A percentile compares a stretch with the other conserved stretches of the same genome.
phyloP scores from a whole-genome alignment of 2,113 vertebrate genomes.

The Tamias sibiricus region DNA sequence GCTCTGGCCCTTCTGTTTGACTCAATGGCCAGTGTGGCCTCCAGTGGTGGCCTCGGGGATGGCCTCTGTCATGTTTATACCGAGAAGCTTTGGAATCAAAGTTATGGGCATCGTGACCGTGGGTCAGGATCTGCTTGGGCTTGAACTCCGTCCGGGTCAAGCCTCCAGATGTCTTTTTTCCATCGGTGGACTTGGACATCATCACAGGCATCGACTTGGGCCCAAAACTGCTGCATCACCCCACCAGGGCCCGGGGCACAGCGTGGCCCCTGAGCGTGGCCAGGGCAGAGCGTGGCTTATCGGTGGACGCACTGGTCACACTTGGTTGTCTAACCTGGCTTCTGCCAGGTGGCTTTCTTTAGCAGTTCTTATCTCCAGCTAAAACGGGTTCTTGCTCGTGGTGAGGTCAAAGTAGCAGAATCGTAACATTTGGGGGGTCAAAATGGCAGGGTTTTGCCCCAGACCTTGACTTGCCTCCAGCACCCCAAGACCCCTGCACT shows the following conservation, averaged over 20 bases:
- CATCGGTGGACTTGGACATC: not conserved
- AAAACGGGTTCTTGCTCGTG: not conserved
- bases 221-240: not conserved
- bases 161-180: no score
- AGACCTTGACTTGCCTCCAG: not conserved
- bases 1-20: no score
- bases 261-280: accelerated
- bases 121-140: no score
- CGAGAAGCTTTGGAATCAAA: no score
- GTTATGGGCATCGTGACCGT: no score
- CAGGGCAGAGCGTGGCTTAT: not conserved
- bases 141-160: no score
- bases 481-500: not conserved
- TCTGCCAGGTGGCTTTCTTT: not conserved
- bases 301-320: not conserved
- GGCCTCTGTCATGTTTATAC: no score
- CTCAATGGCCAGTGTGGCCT: no score
- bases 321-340: no score
- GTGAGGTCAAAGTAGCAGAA: not conserved
- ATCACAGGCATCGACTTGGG: not conserved
- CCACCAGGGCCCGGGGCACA: accelerated
- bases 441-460: not conserved
- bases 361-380: not conserved
- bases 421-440: not conserved
- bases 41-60: no score